Evolutionary conservation across 2,797 vertebrate genomes (phyloP).

Genomic region (Sebastiscus tertius): DNA sequence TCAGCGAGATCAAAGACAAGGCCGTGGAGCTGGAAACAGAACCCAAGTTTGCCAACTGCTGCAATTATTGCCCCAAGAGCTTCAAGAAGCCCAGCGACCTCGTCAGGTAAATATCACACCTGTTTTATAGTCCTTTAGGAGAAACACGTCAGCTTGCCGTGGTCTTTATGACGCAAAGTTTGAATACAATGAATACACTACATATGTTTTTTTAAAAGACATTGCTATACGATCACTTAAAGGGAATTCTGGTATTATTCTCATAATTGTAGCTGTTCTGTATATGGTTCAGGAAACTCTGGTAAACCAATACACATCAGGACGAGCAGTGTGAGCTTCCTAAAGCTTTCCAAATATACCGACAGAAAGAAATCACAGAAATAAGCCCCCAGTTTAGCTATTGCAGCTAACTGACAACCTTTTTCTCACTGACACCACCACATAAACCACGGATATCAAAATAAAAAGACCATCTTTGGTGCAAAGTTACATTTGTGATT

Average conservation of each 20-base stretch:
- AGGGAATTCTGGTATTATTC: neutral
- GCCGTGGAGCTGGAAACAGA: slow-evolving; percentile 92
- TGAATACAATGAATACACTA: neutral
- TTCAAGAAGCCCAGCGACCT: slow-evolving; percentile 99
- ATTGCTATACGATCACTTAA: neutral
- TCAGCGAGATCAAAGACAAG: slow-evolving; percentile 97
- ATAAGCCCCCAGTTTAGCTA: neutral
- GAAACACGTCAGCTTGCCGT: neutral
- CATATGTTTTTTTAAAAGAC: neutral
- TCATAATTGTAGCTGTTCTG: neutral
- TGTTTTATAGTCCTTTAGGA: no score
- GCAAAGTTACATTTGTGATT: neutral
- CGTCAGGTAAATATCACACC: slow-evolving; percentile 86
- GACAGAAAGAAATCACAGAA: neutral
- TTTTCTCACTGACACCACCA: neutral
- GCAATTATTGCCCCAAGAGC: slow-evolving; percentile 96
- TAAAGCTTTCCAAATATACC: neutral
- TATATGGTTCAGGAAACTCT: neutral
- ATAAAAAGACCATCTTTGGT: no score
- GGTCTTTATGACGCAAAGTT: neutral
- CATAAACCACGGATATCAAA: neutral
- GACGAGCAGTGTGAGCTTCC: neutral
- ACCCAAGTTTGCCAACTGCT: slow-evolving; percentile 96
- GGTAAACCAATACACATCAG: neutral
- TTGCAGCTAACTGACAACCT: neutral